These are phyloP conservation scores for Parambassis ranga DNA, from an alignment of 2,797 vertebrate genomes.

Conservation along the genomic window DNA sequence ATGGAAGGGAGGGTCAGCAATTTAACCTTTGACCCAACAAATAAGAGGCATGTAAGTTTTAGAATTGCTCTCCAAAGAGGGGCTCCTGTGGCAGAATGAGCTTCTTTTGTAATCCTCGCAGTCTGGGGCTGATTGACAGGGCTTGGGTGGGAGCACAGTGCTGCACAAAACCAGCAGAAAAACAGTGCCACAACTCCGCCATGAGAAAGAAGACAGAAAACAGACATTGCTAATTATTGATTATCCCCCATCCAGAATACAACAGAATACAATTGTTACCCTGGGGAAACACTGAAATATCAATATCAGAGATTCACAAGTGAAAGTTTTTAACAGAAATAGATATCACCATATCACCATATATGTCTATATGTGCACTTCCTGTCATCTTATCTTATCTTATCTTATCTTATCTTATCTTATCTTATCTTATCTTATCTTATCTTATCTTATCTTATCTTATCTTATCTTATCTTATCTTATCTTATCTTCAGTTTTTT, in stretches of 20 bases:
- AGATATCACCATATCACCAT: too few species aligned
- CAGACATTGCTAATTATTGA: constrained; percentile 48
- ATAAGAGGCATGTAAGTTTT: constrained; percentile 99
- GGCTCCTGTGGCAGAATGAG: constrained; percentile 93
- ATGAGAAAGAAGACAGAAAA: constrained; percentile 31
- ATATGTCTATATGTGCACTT: too few species aligned
- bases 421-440: too few species aligned
- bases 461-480: too few species aligned
- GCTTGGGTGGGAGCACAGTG: constrained; percentile 58
- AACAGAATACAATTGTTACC: not conserved
- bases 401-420: too few species aligned
- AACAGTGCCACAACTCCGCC: constrained; percentile 9
- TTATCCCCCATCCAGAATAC: constrained; percentile 15
- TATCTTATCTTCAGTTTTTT: constrained; percentile 27
- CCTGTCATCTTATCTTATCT: too few species aligned
- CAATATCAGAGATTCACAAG: not conserved
- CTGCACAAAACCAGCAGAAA: constrained; percentile 46
- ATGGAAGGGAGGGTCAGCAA: constrained; percentile 92
- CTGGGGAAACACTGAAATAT: not conserved
- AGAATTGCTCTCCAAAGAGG: constrained; percentile 99
- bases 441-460: too few species aligned
- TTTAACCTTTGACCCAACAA: constrained; percentile 99
- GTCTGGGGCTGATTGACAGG: constrained; percentile 92
- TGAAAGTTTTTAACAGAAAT: not conserved
- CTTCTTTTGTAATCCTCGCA: constrained; percentile 85